These are phyloP conservation scores for Tribolium freemani DNA, from an alignment of 2,888 invertebrate genomes.

Conservation along the genomic window DNA sequence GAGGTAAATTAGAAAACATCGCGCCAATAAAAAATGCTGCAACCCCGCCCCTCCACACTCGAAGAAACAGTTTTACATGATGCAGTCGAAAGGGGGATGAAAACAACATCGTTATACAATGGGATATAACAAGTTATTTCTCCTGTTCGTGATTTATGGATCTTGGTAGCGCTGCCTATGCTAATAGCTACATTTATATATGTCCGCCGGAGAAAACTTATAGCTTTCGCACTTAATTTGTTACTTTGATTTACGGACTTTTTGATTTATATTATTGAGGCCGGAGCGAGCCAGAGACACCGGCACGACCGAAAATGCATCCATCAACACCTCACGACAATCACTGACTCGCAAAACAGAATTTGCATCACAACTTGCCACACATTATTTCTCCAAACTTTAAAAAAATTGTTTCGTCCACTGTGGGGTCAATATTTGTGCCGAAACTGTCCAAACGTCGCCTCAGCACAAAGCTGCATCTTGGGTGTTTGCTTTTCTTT, in stretches of 20 bases:
- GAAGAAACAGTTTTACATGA: slow-evolving; percentile 59
- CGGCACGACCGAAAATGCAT: neutral
- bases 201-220: slow-evolving; percentile 66
- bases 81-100: slow-evolving; percentile 63
- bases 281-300: neutral
- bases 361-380: no score
- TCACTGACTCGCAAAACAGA: neutral
- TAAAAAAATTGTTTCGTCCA: neutral
- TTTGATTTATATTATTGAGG: slow-evolving; percentile 58
- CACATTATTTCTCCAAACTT: no score
- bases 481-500: slow-evolving; percentile 49
- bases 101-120: slow-evolving; percentile 68
- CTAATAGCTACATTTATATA: slow-evolving; percentile 69
- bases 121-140: slow-evolving; percentile 69
- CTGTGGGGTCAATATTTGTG: slow-evolving; percentile 33
- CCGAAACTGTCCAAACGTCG: slow-evolving; percentile 34
- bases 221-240: slow-evolving; percentile 69
- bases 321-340: neutral
- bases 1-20: slow-evolving; percentile 58
- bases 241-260: slow-evolving; percentile 68
- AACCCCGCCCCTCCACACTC: slow-evolving; percentile 25
- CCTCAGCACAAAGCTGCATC: slow-evolving; percentile 30
- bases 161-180: slow-evolving; percentile 68
- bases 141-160: slow-evolving; percentile 68
- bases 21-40: slow-evolving; percentile 46